Base-by-base conservation (phyloP, 2,797 vertebrate genomes). In the Lophius americanus region DNA sequence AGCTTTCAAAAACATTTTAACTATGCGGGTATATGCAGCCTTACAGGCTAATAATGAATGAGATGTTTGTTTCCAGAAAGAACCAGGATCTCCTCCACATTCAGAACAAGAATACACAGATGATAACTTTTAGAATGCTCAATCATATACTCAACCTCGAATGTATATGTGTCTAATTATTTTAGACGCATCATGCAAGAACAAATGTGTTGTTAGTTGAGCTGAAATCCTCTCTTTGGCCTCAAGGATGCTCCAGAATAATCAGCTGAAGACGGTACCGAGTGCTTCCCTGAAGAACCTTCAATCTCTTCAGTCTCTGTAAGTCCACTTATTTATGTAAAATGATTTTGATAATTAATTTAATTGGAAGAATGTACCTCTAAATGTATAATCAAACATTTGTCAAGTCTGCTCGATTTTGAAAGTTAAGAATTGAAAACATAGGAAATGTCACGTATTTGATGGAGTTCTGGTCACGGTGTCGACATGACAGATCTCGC, bases 231-330 rank as follows among this genome's bases (percentile, higher is more conserved):
- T 64, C 66, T 70, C 3, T 77, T 84, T 72, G 59, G 10, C 51
- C 55, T 48, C 60, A 82, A 99, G 98, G 86, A 98, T 98, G 83
- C 93, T 99, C 6, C 98, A 99, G 92, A 99, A 99, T 85, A 99
- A 99, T 84, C 97, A 98, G 83, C 90, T 99, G 91, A 97, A 96
- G 92, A 97, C 95, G 0, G 96, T 99, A 9, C 97, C 98, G 57
- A 96, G 95, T 58, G 93, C 93, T 50, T 96, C 97, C 61, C 94
- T 99, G 80, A 95, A 93, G 89, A 96, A 92, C 85, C 94, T 98
- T 47, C 93, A 93, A 0, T 89, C 94, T 68, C 93, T 99, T 37
- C 98, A 98, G 86, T 99, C 98, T 83, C 90, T 99, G 98, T 99
- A 91, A 98, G 98, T 94, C 77, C 23, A 23, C 23, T 23, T 23